Evolutionary conservation across 2,113 vertebrate species (phyloP).

Genomic region (Sorex fumeus): DNA sequence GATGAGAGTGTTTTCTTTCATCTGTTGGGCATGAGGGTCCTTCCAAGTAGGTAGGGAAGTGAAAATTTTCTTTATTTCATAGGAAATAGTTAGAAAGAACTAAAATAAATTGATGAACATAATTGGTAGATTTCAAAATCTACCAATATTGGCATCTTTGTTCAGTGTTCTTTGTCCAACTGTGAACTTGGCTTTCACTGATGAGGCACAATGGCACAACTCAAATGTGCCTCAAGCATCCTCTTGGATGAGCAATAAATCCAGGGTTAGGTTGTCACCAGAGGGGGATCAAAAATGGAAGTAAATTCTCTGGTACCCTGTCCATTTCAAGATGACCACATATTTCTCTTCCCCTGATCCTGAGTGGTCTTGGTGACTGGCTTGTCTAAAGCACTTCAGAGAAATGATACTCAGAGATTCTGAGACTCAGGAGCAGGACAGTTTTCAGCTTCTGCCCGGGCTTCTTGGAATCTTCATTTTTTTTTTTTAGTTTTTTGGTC

Average conservation of each 20-base stretch:
- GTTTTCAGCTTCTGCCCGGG: neutral
- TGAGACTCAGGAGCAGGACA: neutral
- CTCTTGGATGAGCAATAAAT: neutral
- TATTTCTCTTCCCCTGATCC: neutral
- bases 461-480: neutral
- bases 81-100: neutral
- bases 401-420: neutral
- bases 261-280: neutral
- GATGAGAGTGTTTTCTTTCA: neutral
- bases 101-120: neutral
- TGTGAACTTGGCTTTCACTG: conserved; percentile 33
- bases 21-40: neutral
- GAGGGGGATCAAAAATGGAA: conserved; percentile 69
- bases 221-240: neutral
- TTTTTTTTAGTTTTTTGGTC: no score
- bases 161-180: conserved; percentile 69
- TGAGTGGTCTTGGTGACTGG: neutral
- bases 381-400: neutral
- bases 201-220: neutral
- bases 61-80: neutral
- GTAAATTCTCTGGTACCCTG: neutral
- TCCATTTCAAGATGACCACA: neutral
- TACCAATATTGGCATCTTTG: conserved; percentile 61
- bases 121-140: conserved; percentile 23
- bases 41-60: neutral